Conservation (phyloP, 2,888 invertebrate species). For the Watsonalla binaria region DNA sequence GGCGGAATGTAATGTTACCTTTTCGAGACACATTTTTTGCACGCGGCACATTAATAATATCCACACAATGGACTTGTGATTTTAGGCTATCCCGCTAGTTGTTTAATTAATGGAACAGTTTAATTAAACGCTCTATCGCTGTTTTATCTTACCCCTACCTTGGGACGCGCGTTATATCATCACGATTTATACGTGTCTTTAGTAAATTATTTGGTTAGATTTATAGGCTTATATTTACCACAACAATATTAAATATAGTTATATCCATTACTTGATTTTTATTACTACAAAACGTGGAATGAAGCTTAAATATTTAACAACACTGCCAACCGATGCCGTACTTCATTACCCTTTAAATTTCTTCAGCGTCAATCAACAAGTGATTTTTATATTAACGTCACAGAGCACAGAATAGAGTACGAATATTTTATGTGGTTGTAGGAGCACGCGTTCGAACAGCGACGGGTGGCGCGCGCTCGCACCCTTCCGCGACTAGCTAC, state of each 20-base stretch:
- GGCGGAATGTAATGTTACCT: not conserved
- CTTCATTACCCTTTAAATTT: slow-evolving; percentile 10
- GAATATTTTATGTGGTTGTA: slow-evolving; percentile 42
- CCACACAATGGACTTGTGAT: not conserved
- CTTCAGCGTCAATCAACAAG: slow-evolving; percentile 37
- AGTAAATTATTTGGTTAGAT: too few relatives aligned
- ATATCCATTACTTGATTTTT: too few relatives aligned
- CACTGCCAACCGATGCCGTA: not conserved
- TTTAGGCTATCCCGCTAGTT: not conserved
- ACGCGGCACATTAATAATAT: not conserved
- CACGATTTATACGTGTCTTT: not conserved
- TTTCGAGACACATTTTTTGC: not conserved
- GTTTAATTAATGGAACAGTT: not conserved
- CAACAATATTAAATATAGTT: too few relatives aligned
- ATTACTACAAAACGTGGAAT: too few relatives aligned
- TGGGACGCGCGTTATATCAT: not conserved
- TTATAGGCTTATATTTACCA: too few relatives aligned
- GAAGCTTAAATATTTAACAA: not conserved
- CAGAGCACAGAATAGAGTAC: slow-evolving; percentile 48
- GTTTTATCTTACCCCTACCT: not conserved
- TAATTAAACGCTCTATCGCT: not conserved
- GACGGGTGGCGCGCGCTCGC: slow-evolving; percentile 25
- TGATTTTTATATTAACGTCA: slow-evolving; percentile 41
- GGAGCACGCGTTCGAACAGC: slow-evolving; percentile 33
- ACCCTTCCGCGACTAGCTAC: slow-evolving; percentile 44